These are phyloP conservation scores for Conus ventricosus DNA, from an alignment of 1,140 invertebrate genomes.

Conservation along the genomic window DNA sequence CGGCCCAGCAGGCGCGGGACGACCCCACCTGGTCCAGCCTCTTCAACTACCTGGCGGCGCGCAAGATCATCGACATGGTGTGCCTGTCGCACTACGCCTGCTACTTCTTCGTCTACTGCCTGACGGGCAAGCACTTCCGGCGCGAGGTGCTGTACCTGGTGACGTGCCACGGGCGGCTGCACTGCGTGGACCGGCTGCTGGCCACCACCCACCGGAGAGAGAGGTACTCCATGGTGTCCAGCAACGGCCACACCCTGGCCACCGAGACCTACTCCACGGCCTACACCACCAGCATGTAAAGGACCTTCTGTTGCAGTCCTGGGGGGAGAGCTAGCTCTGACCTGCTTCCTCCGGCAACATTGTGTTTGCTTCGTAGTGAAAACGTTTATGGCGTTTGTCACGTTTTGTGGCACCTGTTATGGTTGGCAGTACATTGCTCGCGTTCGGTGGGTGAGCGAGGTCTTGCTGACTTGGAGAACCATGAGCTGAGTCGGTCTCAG, in stretches of 20 bases:
- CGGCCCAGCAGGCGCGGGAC: conserved; percentile 45
- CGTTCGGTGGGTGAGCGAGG: no score
- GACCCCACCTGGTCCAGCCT: conserved; percentile 58
- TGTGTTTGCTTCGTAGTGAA: no score
- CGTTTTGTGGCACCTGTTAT: no score
- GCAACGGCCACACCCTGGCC: conserved; percentile 44
- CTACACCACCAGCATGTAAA: conserved; percentile 47
- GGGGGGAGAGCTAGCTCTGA: no score
- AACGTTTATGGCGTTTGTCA: no score
- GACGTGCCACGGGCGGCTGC: conserved; percentile 43
- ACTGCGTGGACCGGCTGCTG: conserved; percentile 25
- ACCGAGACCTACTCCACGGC: conserved; percentile 40
- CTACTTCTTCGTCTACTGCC: conserved; percentile 68
- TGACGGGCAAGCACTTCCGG: conserved; percentile 67
- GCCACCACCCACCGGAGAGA: conserved; percentile 35
- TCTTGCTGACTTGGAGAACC: no score
- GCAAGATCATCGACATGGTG: conserved; percentile 63
- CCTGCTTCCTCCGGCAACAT: no score
- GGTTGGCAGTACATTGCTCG: no score
- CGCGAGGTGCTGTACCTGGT: conserved; percentile 55
- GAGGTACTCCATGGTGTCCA: conserved; percentile 54
- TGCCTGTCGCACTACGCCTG: conserved; percentile 69
- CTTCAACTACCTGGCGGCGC: conserved; percentile 58
- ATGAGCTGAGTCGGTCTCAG: no score
- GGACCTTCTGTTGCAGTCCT: not conserved